Conservation (phyloP, 1,140 invertebrate genomes). For the Coenobita brevimanus region DNA sequence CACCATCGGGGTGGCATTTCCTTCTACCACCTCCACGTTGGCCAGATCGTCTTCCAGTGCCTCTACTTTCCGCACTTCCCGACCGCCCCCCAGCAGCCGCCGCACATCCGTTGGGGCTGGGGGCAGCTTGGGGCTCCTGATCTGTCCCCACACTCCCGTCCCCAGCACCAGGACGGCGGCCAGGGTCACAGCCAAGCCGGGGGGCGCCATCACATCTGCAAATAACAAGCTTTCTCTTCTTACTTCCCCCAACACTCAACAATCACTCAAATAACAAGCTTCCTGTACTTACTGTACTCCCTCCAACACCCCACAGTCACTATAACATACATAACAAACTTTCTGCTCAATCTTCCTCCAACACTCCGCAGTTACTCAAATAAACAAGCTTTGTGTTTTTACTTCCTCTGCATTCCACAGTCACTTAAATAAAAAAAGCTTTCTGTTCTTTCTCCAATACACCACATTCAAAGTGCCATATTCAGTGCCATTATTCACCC, state of each 20-base stretch:
- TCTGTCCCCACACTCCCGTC: neutral
- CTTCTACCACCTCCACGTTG: neutral
- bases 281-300: neutral
- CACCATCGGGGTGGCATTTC: constrained; percentile 26
- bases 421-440: too few relatives aligned
- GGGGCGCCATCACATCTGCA: neutral
- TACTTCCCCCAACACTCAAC: too few relatives aligned
- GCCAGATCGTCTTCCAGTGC: neutral
- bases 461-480: too few relatives aligned
- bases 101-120: constrained; percentile 21
- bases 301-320: neutral
- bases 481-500: too few relatives aligned
- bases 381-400: too few relatives aligned
- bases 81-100: constrained; percentile 13
- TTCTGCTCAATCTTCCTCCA: too few relatives aligned
- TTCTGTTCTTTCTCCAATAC: too few relatives aligned
- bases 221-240: too few relatives aligned
- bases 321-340: neutral
- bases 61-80: neutral
- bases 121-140: neutral
- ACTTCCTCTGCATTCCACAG: too few relatives aligned
- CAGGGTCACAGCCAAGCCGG: neutral
- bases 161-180: neutral
- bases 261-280: too few relatives aligned
- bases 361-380: too few relatives aligned